Conservation (phyloP, 64 coral and sea anemone genomes). For the Hydrozoanthus tunicans region DNA sequence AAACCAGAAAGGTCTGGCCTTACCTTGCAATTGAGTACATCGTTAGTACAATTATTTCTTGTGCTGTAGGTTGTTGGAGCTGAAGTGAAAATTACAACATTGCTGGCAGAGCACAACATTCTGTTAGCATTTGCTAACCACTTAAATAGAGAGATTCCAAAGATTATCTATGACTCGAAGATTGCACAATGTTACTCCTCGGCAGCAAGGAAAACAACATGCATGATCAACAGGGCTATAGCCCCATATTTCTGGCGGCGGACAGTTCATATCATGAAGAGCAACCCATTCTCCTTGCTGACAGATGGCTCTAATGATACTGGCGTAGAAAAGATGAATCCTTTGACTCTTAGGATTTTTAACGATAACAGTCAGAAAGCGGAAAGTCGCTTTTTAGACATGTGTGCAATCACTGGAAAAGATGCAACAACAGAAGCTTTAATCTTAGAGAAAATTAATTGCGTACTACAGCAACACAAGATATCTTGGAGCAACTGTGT, state of each 20-base stretch:
- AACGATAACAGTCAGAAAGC: background rate
- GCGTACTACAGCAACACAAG: background rate
- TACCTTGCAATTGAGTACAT: slow-evolving; percentile 1
- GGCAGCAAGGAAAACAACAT: slow-evolving; percentile 61
- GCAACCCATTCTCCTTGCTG: background rate
- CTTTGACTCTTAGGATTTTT: background rate
- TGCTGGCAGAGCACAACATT: slow-evolving; percentile 63
- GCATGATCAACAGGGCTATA: slow-evolving; percentile 58
- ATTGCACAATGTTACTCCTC: slow-evolving; percentile 39
- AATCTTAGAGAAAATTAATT: slow-evolving; percentile 15
- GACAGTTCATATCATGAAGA: slow-evolving; percentile 22
- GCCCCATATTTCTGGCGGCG: slow-evolving; percentile 53
- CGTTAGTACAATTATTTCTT: slow-evolving; percentile 17
- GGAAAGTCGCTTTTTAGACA: slow-evolving; percentile 42
- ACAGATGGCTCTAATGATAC: slow-evolving; percentile 37
- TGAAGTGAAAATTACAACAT: slow-evolving; percentile 55
- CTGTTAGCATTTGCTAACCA: slow-evolving; percentile 59
- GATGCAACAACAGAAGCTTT: background rate
- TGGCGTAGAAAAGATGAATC: slow-evolving; percentile 33
- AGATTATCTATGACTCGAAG: slow-evolving; percentile 56
- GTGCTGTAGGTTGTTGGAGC: slow-evolving; percentile 21
- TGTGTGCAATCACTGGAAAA: slow-evolving; percentile 1
- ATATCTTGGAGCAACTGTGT: slow-evolving; percentile 47
- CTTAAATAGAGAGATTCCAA: slow-evolving; percentile 25
- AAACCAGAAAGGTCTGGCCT: background rate